These are phyloP conservation scores for Archips xylosteana DNA, from an alignment of 2,888 invertebrate species.

Conservation along the genomic window DNA sequence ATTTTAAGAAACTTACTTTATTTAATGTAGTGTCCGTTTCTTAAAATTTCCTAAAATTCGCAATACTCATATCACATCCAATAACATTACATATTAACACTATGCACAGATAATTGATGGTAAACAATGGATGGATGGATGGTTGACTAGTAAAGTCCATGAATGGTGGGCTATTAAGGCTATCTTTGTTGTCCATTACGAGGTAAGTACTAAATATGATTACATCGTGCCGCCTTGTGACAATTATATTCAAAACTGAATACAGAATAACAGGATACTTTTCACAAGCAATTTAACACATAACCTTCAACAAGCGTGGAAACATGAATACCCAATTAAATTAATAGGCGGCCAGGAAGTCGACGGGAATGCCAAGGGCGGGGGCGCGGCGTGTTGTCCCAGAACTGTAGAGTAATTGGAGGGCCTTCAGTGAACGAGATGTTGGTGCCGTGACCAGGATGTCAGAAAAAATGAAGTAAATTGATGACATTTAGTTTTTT, in stretches of 20 bases:
- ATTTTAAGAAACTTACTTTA: too few relatives aligned
- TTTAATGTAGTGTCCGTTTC: too few relatives aligned
- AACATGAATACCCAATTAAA: conserved; percentile 6
- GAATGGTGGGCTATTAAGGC: too few relatives aligned
- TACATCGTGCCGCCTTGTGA: background rate
- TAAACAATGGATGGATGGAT: too few relatives aligned
- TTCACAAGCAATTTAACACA: background rate
- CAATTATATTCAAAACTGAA: background rate
- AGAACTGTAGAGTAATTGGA: background rate
- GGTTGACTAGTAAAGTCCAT: too few relatives aligned
- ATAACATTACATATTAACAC: too few relatives aligned
- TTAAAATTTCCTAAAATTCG: too few relatives aligned
- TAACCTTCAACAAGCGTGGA: background rate
- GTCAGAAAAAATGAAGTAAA: too few relatives aligned
- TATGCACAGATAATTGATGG: too few relatives aligned
- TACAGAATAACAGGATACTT: background rate
- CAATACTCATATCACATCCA: too few relatives aligned
- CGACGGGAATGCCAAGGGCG: conserved; percentile 19
- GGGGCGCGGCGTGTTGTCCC: conserved; percentile 12
- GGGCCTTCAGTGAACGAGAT: background rate
- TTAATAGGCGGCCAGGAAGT: conserved; percentile 20
- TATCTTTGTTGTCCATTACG: too few relatives aligned
- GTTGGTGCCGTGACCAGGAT: background rate
- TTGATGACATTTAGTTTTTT: too few relatives aligned
- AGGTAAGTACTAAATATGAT: background rate